phyloP scores from a whole-genome alignment of 2,113 vertebrate genomes.

The Nerophis lumbriciformis region DNA sequence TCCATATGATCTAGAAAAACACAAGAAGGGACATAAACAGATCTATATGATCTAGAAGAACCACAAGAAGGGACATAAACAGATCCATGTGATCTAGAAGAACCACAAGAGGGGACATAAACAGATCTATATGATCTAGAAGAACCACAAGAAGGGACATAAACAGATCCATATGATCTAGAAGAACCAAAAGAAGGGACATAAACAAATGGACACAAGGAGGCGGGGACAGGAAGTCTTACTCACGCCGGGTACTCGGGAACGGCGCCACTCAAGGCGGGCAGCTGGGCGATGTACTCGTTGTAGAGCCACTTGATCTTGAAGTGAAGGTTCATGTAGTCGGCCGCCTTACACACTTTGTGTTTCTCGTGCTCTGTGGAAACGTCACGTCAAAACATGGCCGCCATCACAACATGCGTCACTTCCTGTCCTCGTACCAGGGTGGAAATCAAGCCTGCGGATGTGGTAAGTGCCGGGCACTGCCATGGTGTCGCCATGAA shows the following conservation, averaged over 20 bases:
- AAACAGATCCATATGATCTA: conserved; percentile 62
- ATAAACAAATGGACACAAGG: neutral
- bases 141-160: too few species aligned
- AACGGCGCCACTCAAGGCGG: conserved; percentile 74
- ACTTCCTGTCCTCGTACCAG: conserved; percentile 75
- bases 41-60: too few species aligned
- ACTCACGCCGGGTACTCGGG: conserved; percentile 92
- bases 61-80: too few species aligned
- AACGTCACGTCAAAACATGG: neutral
- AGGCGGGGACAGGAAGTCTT: neutral
- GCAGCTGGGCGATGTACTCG: conserved; percentile 85
- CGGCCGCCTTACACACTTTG: conserved; percentile 85
- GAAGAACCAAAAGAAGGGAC: neutral
- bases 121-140: too few species aligned
- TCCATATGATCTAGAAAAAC: too few species aligned
- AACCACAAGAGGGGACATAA: too few species aligned
- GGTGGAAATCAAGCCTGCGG: conserved; percentile 77
- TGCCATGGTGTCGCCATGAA: conserved; percentile 61
- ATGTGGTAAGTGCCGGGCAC: conserved; percentile 79
- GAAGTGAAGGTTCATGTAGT: conserved; percentile 99
- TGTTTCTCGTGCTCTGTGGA: conserved; percentile 88
- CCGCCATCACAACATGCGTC: too few species aligned
- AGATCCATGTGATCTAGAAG: too few species aligned
- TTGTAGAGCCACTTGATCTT: conserved; percentile 98
- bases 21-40: too few species aligned